Conservation (phyloP, 2,113 vertebrate species). For the Albula glossodonta region DNA sequence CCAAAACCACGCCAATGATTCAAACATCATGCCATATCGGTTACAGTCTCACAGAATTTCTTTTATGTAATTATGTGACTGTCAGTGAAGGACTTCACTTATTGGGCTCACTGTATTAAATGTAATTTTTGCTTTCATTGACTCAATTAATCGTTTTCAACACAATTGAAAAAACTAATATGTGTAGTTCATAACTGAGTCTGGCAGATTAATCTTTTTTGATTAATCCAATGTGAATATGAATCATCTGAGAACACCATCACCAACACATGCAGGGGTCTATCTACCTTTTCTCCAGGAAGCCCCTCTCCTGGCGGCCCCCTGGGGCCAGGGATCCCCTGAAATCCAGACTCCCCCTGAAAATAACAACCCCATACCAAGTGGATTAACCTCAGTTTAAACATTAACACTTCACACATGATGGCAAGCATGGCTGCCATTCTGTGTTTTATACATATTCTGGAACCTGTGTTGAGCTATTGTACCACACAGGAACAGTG, state of each 20-base stretch:
- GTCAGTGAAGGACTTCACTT: too few species aligned
- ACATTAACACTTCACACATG: not conserved
- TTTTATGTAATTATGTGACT: not conserved
- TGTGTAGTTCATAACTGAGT: too few species aligned
- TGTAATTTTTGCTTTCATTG: not conserved
- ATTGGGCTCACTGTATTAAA: too few species aligned
- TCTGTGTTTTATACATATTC: not conserved
- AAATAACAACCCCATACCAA: constrained; percentile 11
- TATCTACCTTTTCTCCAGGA: constrained; percentile 77
- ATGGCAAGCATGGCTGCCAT: not conserved
- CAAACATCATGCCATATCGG: not conserved
- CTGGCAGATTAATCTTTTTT: not conserved
- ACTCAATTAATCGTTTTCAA: too few species aligned
- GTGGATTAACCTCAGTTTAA: not conserved
- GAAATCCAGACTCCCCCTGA: constrained; percentile 82
- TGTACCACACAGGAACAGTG: not conserved
- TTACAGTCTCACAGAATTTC: not conserved
- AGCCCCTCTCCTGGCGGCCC: constrained; percentile 70
- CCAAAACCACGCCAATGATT: not conserved
- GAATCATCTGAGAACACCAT: not conserved
- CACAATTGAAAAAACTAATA: too few species aligned
- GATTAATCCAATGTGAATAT: not conserved
- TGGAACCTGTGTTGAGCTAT: not conserved
- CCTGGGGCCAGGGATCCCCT: constrained; percentile 71
- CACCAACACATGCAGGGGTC: not conserved